Conservation (phyloP, 2,888 invertebrate genomes). For the Iselma pallidipennis region DNA sequence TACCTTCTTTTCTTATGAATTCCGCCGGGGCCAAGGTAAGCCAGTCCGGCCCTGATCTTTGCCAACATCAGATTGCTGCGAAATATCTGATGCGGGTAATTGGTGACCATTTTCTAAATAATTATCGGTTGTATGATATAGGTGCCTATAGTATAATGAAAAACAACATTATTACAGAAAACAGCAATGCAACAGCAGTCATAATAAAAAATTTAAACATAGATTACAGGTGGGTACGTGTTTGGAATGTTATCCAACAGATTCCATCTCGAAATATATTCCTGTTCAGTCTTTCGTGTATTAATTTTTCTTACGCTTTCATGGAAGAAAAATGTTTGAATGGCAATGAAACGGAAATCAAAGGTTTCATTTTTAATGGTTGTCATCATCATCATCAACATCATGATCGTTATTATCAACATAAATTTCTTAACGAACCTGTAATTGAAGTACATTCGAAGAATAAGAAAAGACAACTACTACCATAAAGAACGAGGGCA, state of each 20-base stretch:
- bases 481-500: slow-evolving; percentile 21
- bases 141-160: too few species aligned
- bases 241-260: neutral
- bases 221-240: neutral
- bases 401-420: neutral
- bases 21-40: too few species aligned
- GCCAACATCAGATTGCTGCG: too few species aligned
- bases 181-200: too few species aligned
- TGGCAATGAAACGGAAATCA: neutral
- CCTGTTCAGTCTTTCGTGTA: neutral
- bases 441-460: neutral
- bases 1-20: too few species aligned
- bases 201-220: neutral
- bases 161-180: neutral
- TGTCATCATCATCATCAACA: neutral
- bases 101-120: neutral
- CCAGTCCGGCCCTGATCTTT: too few species aligned
- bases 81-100: neutral
- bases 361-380: neutral
- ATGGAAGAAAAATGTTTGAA: neutral
- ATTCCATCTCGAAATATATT: neutral
- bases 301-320: too few species aligned
- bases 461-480: neutral
- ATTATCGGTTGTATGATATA: neutral
- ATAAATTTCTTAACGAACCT: neutral